phyloP scores from a whole-genome alignment of 2,113 vertebrate genomes.

The Myiozetetes cayanensis region DNA sequence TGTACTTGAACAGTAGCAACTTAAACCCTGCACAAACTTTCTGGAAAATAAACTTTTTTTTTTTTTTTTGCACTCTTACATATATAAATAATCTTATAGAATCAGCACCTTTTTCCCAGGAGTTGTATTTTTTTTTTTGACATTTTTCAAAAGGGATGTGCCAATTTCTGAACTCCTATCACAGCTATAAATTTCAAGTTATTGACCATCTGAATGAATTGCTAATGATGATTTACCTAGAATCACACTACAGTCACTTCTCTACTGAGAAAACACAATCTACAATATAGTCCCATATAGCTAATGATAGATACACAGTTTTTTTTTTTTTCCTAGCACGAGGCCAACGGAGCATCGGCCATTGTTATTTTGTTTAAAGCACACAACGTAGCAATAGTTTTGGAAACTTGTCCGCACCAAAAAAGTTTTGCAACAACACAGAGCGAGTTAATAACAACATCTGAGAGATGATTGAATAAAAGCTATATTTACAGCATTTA shows the following conservation, averaged over 20 bases:
- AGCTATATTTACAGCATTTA: slow-evolving; percentile 97
- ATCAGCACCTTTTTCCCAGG: slow-evolving; percentile 89
- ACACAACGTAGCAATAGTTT: slow-evolving; percentile 88
- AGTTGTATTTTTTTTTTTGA: slow-evolving; percentile 76
- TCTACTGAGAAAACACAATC: slow-evolving; percentile 91
- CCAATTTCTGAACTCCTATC: slow-evolving; percentile 85
- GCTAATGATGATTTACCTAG: slow-evolving; percentile 87
- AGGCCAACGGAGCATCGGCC: slow-evolving; percentile 69
- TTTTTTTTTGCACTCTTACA: slow-evolving; percentile 76
- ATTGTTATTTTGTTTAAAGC: slow-evolving; percentile 82
- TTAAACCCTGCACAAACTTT: slow-evolving; percentile 80
- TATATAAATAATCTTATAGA: slow-evolving; percentile 84
- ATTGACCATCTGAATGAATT: slow-evolving; percentile 87
- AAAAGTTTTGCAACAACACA: slow-evolving; percentile 87
- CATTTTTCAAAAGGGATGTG: slow-evolving; percentile 80
- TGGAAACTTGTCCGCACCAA: slow-evolving; percentile 86
- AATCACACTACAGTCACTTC: slow-evolving; percentile 89
- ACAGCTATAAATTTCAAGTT: slow-evolving; percentile 85
- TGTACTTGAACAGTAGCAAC: slow-evolving; percentile 75
- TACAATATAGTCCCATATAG: slow-evolving; percentile 88
- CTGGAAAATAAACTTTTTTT: slow-evolving; percentile 78
- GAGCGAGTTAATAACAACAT: slow-evolving; percentile 86
- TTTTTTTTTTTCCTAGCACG: slow-evolving; percentile 79
- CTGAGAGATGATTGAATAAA: slow-evolving; percentile 84
- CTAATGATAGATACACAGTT: slow-evolving; percentile 92